A percentile compares a stretch with the other conserved stretches of the same genome.
Conservation (phyloP, 2,113 vertebrate genomes). For the Morone saxatilis region DNA sequence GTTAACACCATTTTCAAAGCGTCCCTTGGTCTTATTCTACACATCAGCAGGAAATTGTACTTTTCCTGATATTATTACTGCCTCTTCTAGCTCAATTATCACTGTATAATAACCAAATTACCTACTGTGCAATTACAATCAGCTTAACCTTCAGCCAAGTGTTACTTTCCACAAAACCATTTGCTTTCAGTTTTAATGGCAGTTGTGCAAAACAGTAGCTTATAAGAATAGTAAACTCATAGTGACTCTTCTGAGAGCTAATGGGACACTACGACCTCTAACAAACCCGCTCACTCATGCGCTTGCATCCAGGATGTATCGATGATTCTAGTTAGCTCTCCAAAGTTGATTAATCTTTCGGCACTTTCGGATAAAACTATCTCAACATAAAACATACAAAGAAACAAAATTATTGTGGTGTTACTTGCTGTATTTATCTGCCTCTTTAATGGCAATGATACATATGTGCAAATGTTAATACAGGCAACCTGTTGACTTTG, state of each 20-base stretch:
- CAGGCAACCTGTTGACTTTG: constrained; percentile 3
- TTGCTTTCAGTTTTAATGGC: constrained; percentile 26
- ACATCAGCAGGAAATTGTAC: neutral
- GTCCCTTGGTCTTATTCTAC: constrained; percentile 2
- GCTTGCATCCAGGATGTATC: neutral
- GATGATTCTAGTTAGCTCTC: neutral
- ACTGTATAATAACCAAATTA: constrained; percentile 21
- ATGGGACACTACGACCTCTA: no score
- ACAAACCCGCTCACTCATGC: neutral
- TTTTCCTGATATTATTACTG: constrained; percentile 7
- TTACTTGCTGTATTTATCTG: neutral
- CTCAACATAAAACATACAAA: neutral
- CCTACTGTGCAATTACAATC: constrained; percentile 27
- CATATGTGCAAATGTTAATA: neutral
- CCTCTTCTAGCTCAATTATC: constrained; percentile 37
- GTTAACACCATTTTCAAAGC: neutral
- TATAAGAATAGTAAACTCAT: neutral
- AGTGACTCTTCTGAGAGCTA: no score
- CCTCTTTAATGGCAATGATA: neutral
- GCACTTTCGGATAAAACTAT: neutral
- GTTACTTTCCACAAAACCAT: constrained; percentile 23
- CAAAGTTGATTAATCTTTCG: neutral
- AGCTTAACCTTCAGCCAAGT: constrained; percentile 42
- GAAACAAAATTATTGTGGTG: neutral
- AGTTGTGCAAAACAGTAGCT: neutral